Evolutionary conservation across 1,140 invertebrate genomes (phyloP), one percentile per base, ranked within the genome.

Genomic region (Euwallacea fornicatus): DNA sequence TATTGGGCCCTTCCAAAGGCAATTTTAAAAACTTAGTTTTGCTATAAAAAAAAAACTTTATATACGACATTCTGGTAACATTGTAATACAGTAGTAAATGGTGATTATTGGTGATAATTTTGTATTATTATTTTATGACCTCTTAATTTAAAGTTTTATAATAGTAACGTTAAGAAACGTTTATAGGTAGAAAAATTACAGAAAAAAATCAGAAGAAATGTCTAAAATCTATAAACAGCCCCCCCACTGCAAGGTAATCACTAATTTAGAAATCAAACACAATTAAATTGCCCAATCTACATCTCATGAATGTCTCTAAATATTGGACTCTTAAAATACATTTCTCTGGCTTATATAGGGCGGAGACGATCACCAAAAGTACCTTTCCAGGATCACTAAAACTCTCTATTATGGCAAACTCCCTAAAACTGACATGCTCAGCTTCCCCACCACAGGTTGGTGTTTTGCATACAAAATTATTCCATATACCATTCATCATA

Each of bases 321-420:
- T 11, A 61, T 61, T 44, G 10, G 54, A n/a, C 60, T 43, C n/a
- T 60, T 33, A 10, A 42, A 15, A 42, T 58, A 47, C 66, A 11
- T 66, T 76, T 77, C 65, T 76, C 84, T 85, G 58, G 21, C 4
- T 33, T 33, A 33, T 4, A 33, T 78, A 92, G 90, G 84, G 80
- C 41, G 85, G 90, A 78, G 85, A 85, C 15, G 85, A 89, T 79
- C 90, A 94, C 77, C 86, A 88, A 56, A 87, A 89, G 66, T 92
- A 94, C 79, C 82, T 93, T 62, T 86, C 89, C 73, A 85, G 93
- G 73, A 91, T 96, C 64, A 88, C 86, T 0, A 95, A 96, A 82
- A 92, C 92, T 0, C 82, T 96, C 6, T 96, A 96, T 80, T 96
- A 94, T 85, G 90, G 91, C 65, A 87, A 90, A 81, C 80, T 90